These are phyloP conservation scores for Eupleurogrammus muticus DNA, from an alignment of 2,797 vertebrate species.

Conservation along the genomic window DNA sequence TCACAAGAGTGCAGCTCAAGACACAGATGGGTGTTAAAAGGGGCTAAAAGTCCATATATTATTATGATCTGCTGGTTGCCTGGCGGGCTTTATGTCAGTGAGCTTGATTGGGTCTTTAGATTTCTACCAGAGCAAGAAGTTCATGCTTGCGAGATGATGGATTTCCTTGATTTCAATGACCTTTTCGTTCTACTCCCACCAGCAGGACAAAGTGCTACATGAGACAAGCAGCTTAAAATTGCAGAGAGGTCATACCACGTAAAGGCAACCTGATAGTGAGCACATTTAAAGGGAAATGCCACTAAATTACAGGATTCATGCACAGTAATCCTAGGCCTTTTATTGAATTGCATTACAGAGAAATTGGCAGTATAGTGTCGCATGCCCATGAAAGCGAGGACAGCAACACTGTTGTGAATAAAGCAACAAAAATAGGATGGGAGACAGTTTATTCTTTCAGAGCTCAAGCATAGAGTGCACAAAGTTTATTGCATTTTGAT, in stretches of 20 bases:
- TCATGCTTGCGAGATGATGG: constrained; percentile 9
- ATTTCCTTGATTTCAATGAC: not conserved
- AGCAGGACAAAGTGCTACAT: constrained; percentile 13
- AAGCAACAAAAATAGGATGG: constrained; percentile 5
- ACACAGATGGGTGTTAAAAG: not conserved
- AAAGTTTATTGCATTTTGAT: constrained; percentile 5
- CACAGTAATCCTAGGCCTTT: not conserved
- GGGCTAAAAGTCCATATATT: not conserved
- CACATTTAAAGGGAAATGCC: constrained; percentile 72
- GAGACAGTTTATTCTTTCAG: constrained; percentile 5
- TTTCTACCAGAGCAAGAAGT: not conserved
- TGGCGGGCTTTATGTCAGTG: not conserved
- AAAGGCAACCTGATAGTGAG: constrained; percentile 51
- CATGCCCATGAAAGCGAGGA: constrained; percentile 13
- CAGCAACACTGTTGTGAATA: constrained; percentile 4
- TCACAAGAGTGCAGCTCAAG: constrained; percentile 4
- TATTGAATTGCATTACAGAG: constrained; percentile 29
- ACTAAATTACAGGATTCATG: constrained; percentile 52
- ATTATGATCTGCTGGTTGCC: not conserved
- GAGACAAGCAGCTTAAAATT: constrained; percentile 14
- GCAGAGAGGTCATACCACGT: constrained; percentile 43
- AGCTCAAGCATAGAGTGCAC: constrained; percentile 8
- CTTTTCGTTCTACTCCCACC: constrained; percentile 3
- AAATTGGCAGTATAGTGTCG: not conserved
- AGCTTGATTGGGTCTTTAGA: not conserved